phyloP scores from a whole-genome alignment of 2,113 vertebrate genomes.

The Pterocles orientalis region DNA sequence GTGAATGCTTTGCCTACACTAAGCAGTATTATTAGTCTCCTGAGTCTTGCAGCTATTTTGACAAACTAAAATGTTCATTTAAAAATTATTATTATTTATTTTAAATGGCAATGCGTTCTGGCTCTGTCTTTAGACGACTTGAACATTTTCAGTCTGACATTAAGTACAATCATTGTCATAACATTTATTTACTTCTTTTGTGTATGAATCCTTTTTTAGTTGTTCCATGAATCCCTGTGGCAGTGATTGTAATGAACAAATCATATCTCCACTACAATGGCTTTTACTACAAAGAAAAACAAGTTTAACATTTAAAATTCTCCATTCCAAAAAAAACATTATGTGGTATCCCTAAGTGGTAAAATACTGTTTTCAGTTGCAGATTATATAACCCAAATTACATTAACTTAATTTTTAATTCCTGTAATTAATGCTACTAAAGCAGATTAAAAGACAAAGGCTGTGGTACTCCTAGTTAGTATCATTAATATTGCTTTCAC shows the following conservation, averaged over 20 bases:
- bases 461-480: not conserved
- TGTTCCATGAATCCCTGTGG: not conserved
- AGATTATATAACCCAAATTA: not conserved
- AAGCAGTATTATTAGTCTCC: not conserved
- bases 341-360: not conserved
- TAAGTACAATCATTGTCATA: not conserved
- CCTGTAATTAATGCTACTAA: not conserved
- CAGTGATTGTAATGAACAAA: not conserved
- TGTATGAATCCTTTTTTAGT: not conserved
- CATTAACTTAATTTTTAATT: not conserved
- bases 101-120: not conserved
- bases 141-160: not conserved
- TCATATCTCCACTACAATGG: not conserved
- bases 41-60: not conserved
- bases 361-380: not conserved
- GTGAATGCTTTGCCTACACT: rapidly evolving
- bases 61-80: not conserved
- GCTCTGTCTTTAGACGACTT: not conserved
- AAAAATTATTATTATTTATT: not conserved
- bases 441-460: not conserved
- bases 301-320: not conserved
- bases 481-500: not conserved
- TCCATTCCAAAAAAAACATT: not conserved
- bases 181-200: not conserved
- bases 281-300: not conserved